Evolutionary conservation across 2,113 vertebrate genomes (phyloP).

Genomic region (Nothocercus nigrocapillus): DNA sequence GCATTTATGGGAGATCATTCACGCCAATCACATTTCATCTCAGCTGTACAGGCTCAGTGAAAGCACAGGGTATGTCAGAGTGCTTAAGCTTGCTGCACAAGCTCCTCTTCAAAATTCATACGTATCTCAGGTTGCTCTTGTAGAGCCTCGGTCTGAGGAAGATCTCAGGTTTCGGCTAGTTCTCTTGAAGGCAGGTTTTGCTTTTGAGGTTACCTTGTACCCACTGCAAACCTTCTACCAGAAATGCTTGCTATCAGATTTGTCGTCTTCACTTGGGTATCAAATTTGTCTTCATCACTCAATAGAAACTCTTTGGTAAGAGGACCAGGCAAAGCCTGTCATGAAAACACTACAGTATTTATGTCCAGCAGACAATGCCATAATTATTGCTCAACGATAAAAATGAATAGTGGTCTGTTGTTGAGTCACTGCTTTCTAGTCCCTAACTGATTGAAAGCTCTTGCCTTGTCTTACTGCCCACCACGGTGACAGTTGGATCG

Average conservation of each 20-base stretch:
- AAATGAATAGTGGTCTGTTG: constrained; percentile 51
- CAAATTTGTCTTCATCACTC: background rate
- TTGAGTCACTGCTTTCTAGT: constrained; percentile 56
- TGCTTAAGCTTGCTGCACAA: rapidly evolving
- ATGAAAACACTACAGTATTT: constrained; percentile 53
- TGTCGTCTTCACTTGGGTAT: background rate
- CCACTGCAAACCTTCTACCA: background rate
- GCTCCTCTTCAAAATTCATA: background rate
- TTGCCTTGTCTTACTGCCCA: constrained; percentile 47
- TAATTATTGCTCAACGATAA: constrained; percentile 13
- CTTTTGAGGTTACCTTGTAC: rapidly evolving
- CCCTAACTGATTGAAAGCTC: constrained; percentile 56
- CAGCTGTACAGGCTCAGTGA: background rate
- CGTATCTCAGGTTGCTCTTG: rapidly evolving
- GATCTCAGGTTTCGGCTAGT: rapidly evolving
- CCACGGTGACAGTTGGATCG: constrained; percentile 58
- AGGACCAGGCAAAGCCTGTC: constrained; percentile 17
- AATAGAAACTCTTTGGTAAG: background rate
- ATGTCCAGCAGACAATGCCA: constrained; percentile 36
- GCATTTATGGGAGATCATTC: background rate
- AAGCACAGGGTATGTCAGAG: rapidly evolving
- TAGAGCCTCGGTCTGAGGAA: rapidly evolving
- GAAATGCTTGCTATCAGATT: rapidly evolving
- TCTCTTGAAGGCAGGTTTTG: background rate
- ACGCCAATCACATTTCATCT: rapidly evolving